Percentiles rank a stretch among this genome's conserved stretches.
Conservation (phyloP, 2,113 vertebrate species). For the Thryonomys swinderianus region DNA sequence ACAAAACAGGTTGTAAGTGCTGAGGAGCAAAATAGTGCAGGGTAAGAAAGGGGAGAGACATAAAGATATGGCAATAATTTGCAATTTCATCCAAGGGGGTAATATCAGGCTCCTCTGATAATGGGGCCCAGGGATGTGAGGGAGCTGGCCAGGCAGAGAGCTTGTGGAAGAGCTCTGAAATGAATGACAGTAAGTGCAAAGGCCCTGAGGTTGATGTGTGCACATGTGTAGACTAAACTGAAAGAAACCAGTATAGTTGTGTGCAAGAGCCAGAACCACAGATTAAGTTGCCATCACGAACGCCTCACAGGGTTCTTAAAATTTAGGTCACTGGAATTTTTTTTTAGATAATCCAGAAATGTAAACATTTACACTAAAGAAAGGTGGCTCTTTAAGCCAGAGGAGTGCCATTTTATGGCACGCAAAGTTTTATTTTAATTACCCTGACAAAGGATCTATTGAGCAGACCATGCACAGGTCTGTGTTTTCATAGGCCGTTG, state of each 20-base stretch:
- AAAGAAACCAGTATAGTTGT: background rate
- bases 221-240: background rate
- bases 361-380: conserved; percentile 81
- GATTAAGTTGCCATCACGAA: background rate
- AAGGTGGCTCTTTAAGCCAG: conserved; percentile 73
- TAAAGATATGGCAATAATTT: background rate
- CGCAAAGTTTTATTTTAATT: conserved; percentile 84
- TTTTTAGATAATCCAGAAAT: conserved; percentile 82
- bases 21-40: conserved; percentile 54
- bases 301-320: background rate
- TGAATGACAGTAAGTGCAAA: background rate
- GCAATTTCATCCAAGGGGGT: background rate
- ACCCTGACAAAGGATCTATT: conserved; percentile 85
- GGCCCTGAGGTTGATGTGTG: background rate
- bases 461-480: conserved; percentile 77
- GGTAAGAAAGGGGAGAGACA: background rate
- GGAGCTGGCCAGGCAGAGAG: background rate
- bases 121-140: background rate
- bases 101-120: background rate
- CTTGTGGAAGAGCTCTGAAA: background rate
- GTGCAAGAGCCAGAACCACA: background rate
- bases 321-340: conserved; percentile 33
- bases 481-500: no score
- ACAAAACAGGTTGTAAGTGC: background rate
- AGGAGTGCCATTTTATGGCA: conserved; percentile 82